Evolutionary conservation across 2,888 invertebrate species (phyloP).

Genomic region (Drosophila mulleri): DNA sequence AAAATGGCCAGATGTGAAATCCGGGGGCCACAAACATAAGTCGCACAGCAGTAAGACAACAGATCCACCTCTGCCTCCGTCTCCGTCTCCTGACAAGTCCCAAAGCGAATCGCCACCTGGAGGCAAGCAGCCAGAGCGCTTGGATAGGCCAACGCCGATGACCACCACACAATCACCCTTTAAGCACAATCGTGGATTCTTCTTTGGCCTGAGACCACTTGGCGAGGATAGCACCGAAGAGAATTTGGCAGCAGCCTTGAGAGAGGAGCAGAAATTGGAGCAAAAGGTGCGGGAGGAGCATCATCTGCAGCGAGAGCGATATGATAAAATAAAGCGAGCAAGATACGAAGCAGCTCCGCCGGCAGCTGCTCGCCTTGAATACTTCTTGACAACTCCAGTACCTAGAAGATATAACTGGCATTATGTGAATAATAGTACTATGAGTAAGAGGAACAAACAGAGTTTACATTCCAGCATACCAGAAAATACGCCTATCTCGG

Average conservation of each 20-base stretch:
- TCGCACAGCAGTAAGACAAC: not conserved
- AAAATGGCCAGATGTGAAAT: not conserved
- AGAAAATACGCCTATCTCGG: no score
- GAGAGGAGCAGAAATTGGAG: constrained; percentile 54
- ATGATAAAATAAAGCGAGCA: constrained; percentile 28
- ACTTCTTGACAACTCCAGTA: constrained; percentile 4
- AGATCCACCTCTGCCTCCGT: not conserved
- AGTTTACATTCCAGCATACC: not conserved
- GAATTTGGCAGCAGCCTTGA: constrained; percentile 23
- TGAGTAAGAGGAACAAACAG: constrained; percentile 14
- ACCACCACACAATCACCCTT: not conserved
- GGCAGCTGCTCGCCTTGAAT: constrained; percentile 39
- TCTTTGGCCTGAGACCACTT: constrained; percentile 45
- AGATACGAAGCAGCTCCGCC: constrained; percentile 41
- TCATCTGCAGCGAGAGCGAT: constrained; percentile 24
- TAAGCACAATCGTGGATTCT: constrained; percentile 19
- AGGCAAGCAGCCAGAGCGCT: constrained; percentile 19
- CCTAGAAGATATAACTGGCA: constrained; percentile 7
- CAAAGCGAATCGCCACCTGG: not conserved
- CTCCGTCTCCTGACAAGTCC: not conserved
- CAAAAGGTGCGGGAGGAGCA: constrained; percentile 58
- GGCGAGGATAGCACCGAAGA: constrained; percentile 7
- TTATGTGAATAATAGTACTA: not conserved
- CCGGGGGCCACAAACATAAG: not conserved
- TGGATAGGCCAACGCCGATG: constrained; percentile 15